Conservation (phyloP, 2,113 vertebrate species). For the Syngnathus floridae region DNA sequence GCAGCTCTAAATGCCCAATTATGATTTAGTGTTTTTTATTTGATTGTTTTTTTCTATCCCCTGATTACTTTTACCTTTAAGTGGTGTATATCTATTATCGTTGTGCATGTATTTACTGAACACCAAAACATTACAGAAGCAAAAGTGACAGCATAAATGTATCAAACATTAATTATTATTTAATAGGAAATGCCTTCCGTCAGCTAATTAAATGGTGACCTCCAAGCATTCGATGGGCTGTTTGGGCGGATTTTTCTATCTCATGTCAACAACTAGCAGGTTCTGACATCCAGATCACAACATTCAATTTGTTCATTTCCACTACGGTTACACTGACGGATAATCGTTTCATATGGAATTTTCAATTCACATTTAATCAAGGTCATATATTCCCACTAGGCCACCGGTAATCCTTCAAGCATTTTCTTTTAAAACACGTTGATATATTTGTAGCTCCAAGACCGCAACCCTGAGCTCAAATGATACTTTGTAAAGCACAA, state of each 20-base stretch:
- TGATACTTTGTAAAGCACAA: background rate
- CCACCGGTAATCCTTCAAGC: background rate
- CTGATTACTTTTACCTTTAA: conserved; percentile 1
- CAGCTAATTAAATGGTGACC: background rate
- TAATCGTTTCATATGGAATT: background rate
- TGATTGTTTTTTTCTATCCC: background rate
- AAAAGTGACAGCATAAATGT: background rate
- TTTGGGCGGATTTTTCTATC: background rate
- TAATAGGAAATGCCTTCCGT: too few relatives aligned
- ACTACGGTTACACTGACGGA: background rate
- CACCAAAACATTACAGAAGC: background rate
- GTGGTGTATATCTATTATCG: background rate
- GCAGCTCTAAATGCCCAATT: background rate
- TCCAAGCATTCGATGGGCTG: background rate
- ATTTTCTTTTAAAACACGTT: background rate
- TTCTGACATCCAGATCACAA: background rate
- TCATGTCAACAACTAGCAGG: background rate
- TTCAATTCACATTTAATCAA: background rate
- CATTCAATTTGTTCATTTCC: background rate
- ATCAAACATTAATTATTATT: background rate
- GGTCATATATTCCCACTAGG: too few relatives aligned
- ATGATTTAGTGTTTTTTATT: conserved; percentile 1
- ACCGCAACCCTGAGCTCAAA: background rate
- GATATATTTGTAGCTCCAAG: background rate
- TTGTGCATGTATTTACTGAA: background rate